Conservation (phyloP, 2,113 vertebrate genomes). For the Illadopsis cleaveri region DNA sequence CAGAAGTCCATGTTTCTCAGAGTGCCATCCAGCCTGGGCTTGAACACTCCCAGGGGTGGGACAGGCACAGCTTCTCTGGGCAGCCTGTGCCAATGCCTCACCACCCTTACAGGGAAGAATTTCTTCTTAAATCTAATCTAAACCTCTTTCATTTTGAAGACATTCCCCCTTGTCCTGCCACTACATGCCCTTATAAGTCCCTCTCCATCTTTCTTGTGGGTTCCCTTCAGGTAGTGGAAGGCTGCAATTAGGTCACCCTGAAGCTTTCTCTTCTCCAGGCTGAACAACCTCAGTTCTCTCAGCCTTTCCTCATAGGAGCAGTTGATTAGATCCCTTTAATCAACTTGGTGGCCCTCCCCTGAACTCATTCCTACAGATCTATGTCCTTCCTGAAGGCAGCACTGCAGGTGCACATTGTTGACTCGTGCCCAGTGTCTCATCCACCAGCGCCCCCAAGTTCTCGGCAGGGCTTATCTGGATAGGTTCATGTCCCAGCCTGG, state of each 20-base stretch:
- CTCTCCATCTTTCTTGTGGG: background rate
- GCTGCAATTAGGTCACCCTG: background rate
- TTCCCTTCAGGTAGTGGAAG: background rate
- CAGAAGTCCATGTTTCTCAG: background rate
- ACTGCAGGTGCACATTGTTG: background rate
- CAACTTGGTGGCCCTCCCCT: background rate
- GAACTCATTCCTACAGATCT: rapidly evolving
- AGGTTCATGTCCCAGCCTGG: background rate
- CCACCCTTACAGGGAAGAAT: background rate
- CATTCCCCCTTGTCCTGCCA: too few species aligned
- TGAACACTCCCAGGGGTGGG: background rate
- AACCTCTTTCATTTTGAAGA: too few species aligned
- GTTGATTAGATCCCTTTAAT: background rate
- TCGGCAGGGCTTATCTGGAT: background rate
- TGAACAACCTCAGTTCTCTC: background rate
- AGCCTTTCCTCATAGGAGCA: background rate
- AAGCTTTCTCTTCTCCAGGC: background rate
- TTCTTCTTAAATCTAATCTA: background rate
- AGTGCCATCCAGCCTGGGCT: background rate
- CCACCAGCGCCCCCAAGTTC: background rate
- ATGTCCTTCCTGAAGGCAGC: background rate
- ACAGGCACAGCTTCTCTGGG: background rate
- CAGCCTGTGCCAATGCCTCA: background rate
- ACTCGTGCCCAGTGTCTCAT: background rate
- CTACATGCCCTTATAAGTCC: background rate